Base-by-base conservation (phyloP, 2,888 invertebrate genomes). In the Abrostola triplasia region DNA sequence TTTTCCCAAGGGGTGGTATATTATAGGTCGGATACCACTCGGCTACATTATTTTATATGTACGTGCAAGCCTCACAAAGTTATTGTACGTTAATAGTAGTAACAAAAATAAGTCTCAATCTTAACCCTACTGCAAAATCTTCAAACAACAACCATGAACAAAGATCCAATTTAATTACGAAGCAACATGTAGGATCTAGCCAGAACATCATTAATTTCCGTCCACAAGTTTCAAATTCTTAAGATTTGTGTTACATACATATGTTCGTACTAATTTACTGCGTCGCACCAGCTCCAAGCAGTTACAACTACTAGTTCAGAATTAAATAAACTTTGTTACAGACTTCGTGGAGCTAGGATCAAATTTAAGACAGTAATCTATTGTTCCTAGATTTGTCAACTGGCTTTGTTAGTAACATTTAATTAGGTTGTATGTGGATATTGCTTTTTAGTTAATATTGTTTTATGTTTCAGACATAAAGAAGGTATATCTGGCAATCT, bases 251-350 rank as follows among this genome's bases (percentile, higher is more conserved):
- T 64, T 67, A 67, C 64, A 73, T 74, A 76, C 56, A 66, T 64
- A 67, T 72, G 75, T 67, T 72, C 60, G 50, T 66, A 48, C 60
- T 70, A 73, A 72, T 68, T 66, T 61, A 58, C 49, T 58, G 24
- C 42, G 9, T 36, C 7, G 51, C 24, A 41, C 59, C 64, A 65
- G 42, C 51, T 59, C n/a, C 51, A 48, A 55, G 49, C 59, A 64
- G 57, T 63, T 64, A 53, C 62, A 50, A 57, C 49, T 61, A 37
- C 51, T 61, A 68, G 65, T 69, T 69, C 47, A 58, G 56, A 66
- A 71, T 76, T 70, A 69, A 73, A 79, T 73, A 67, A 69, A 78
- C 70, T 56, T 79, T 72, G 35, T 51, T 54, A 62, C 49, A 41
- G 6, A 13, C 24, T 6, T 48, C 11, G 12, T 49, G 60, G 55